Evolutionary conservation across 1,140 invertebrate species (phyloP).

Genomic region (Ridgeia piscesae): DNA sequence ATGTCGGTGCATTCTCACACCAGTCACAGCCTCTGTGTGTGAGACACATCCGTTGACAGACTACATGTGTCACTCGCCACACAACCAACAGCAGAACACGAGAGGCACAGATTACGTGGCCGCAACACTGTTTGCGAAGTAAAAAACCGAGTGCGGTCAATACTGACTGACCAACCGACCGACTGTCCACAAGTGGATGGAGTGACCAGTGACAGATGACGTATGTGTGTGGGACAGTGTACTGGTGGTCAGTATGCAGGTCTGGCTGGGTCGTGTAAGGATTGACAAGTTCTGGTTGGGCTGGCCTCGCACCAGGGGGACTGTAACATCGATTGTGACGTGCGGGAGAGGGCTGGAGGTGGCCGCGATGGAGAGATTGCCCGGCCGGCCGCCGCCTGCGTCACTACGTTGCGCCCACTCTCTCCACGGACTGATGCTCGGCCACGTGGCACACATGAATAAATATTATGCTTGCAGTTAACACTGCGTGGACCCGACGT

Average conservation of each 20-base stretch:
- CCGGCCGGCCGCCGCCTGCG: neutral
- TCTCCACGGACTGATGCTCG: neutral
- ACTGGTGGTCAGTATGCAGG: neutral
- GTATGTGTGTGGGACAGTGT: too few species aligned
- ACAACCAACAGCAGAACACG: neutral
- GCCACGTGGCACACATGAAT: neutral
- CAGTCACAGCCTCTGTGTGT: neutral
- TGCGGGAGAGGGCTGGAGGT: neutral
- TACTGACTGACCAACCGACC: too few species aligned
- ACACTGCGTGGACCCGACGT: neutral
- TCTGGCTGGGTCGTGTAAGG: neutral
- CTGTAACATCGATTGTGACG: neutral
- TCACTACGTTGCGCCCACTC: neutral
- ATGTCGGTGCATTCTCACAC: neutral
- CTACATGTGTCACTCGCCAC: neutral
- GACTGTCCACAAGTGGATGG: neutral
- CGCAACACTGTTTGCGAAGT: neutral
- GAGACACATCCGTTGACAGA: neutral
- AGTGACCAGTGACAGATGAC: neutral
- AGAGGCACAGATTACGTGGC: neutral
- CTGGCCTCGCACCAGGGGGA: neutral
- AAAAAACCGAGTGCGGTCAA: neutral
- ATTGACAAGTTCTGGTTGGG: neutral
- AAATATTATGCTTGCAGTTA: conserved; percentile 2
- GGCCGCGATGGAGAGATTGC: neutral